phyloP scores from a whole-genome alignment of 64 coral and sea anemone genomes.

The Cladopsammia gracilis region DNA sequence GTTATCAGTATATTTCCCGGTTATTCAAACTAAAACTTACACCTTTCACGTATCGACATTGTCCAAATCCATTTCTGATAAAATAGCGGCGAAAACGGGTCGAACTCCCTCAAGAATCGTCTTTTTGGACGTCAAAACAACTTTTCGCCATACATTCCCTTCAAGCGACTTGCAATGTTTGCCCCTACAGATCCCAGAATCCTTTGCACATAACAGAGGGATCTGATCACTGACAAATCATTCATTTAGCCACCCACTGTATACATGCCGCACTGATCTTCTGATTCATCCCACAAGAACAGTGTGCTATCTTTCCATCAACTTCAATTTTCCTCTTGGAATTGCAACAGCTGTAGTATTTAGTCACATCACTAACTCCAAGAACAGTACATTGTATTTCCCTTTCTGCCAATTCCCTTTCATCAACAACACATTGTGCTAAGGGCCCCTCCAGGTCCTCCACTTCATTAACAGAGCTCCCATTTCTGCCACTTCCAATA shows the following conservation, averaged over 20 bases:
- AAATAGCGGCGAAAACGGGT: no score
- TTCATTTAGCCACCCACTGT: background rate
- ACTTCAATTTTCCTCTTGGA: slow-evolving; percentile 1
- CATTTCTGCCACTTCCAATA: slow-evolving; percentile 16
- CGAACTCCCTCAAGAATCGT: no score
- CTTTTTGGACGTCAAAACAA: no score
- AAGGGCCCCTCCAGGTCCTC: background rate
- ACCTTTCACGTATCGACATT: background rate
- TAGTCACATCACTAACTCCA: background rate
- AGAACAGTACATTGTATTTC: background rate
- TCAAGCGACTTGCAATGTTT: no score
- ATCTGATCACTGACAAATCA: no score
- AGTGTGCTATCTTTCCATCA: background rate
- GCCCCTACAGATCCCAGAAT: no score
- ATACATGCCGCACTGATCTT: background rate
- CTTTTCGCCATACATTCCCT: no score
- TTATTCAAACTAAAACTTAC: slow-evolving; percentile 28
- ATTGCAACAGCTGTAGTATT: background rate
- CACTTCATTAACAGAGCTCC: background rate
- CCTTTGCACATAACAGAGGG: no score
- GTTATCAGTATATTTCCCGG: background rate
- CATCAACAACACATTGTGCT: background rate
- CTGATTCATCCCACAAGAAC: background rate
- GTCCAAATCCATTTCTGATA: no score
- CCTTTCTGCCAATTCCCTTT: background rate